These are phyloP conservation scores for Schizaphis graminum DNA, from an alignment of 2,888 invertebrate species.

Conservation along the genomic window DNA sequence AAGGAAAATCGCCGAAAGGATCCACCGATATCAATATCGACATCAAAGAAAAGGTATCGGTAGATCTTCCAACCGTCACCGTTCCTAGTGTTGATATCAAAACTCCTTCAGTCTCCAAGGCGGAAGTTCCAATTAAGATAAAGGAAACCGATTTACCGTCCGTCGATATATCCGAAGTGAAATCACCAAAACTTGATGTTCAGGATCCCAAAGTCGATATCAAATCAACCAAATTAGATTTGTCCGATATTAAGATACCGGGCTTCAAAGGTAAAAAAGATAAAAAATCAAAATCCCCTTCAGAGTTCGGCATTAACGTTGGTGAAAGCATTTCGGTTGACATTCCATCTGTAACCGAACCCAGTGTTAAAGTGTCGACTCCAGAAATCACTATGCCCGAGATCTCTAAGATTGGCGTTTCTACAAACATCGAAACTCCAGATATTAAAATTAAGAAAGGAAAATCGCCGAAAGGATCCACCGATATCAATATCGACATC, in stretches of 20 bases:
- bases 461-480: not conserved
- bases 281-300: too few relatives aligned
- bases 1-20: not conserved
- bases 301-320: not conserved
- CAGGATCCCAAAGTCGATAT: not conserved
- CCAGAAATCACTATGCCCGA: too few relatives aligned
- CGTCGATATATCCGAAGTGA: not conserved
- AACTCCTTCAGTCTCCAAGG: not conserved
- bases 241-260: not conserved
- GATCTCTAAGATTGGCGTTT: too few relatives aligned
- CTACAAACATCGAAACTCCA: not conserved
- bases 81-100: not conserved
- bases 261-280: not conserved
- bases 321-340: not conserved
- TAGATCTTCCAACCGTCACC: not conserved
- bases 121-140: too few relatives aligned
- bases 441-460: not conserved
- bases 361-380: not conserved
- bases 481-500: not conserved
- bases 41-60: not conserved
- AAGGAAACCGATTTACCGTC: not conserved
- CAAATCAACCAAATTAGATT: too few relatives aligned
- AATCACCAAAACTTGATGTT: not conserved
- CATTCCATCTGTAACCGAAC: not conserved
- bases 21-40: not conserved